A percentile compares a stretch with the other conserved stretches of the same genome.
Conservation (phyloP, 2,888 invertebrate genomes). For the Dioctria linearis region DNA sequence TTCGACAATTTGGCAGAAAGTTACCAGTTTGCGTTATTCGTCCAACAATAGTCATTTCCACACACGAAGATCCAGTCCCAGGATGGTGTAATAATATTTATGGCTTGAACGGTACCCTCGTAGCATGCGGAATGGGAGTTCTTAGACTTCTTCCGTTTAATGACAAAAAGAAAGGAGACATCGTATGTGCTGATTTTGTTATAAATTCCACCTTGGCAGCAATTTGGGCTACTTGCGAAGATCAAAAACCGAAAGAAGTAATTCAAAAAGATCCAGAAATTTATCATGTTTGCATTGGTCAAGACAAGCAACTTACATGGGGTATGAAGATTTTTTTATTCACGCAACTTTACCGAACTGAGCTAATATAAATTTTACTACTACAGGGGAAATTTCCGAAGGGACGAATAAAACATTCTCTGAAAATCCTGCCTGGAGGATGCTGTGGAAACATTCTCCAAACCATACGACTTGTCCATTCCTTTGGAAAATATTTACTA, state of each 20-base stretch:
- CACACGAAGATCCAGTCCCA: constrained; percentile 62
- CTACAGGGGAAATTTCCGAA: constrained; percentile 54
- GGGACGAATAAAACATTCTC: constrained; percentile 13
- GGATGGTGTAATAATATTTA: constrained; percentile 62
- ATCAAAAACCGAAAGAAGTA: background rate
- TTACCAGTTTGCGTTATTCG: constrained; percentile 61
- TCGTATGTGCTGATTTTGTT: constrained; percentile 64
- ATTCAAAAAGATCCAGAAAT: constrained; percentile 57
- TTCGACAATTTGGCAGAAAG: constrained; percentile 59
- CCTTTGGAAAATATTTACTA: constrained; percentile 58
- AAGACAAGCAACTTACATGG: constrained; percentile 59
- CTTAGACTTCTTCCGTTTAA: constrained; percentile 58
- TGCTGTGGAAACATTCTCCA: constrained; percentile 60
- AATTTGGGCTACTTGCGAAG: constrained; percentile 60
- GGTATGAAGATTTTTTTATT: constrained; percentile 41
- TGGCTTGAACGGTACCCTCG: constrained; percentile 61
- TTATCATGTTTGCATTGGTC: constrained; percentile 58
- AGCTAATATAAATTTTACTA: background rate
- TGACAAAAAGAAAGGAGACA: constrained; percentile 57
- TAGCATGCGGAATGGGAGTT: constrained; percentile 61
- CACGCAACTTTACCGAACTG: background rate
- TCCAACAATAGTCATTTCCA: constrained; percentile 62
- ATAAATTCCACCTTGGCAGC: constrained; percentile 62
- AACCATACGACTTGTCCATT: constrained; percentile 57
- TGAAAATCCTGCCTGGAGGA: constrained; percentile 55